Percentiles rank a stretch among this genome's conserved stretches.
Evolutionary conservation across 2,113 vertebrate species (phyloP).

Genomic region (Strix uralensis): DNA sequence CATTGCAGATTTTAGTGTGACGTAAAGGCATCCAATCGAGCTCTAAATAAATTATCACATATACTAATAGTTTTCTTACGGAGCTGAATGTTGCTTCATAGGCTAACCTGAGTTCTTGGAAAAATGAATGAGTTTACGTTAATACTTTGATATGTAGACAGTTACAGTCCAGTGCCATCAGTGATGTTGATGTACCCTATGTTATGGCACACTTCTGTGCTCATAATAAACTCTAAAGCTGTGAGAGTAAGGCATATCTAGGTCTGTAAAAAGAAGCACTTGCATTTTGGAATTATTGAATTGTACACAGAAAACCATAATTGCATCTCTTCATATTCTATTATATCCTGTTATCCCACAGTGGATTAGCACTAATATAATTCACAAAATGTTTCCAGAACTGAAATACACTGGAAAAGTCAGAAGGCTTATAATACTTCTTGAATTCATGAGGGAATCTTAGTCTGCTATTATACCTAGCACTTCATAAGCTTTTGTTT

Average conservation of each 20-base stretch:
- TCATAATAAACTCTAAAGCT: background rate
- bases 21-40: background rate
- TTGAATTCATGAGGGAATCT: background rate
- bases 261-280: background rate
- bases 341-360: background rate
- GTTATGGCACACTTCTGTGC: background rate
- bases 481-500: background rate
- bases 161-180: background rate
- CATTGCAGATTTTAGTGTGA: background rate
- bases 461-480: background rate
- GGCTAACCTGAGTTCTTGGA: background rate
- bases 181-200: background rate
- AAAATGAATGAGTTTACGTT: background rate
- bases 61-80: background rate
- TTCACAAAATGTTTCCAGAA: background rate
- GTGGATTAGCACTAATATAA: slow-evolving; percentile 17
- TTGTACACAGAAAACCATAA: background rate
- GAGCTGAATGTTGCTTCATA: background rate
- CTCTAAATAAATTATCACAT: background rate
- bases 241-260: background rate
- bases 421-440: background rate
- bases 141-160: background rate
- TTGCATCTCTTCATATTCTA: background rate
- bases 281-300: background rate
- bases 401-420: background rate